Percentiles rank a stretch among this genome's conserved stretches.
These are phyloP conservation scores for Phrynocephalus versicolor DNA, from an alignment of 2,113 vertebrate genomes.

Conservation along the genomic window DNA sequence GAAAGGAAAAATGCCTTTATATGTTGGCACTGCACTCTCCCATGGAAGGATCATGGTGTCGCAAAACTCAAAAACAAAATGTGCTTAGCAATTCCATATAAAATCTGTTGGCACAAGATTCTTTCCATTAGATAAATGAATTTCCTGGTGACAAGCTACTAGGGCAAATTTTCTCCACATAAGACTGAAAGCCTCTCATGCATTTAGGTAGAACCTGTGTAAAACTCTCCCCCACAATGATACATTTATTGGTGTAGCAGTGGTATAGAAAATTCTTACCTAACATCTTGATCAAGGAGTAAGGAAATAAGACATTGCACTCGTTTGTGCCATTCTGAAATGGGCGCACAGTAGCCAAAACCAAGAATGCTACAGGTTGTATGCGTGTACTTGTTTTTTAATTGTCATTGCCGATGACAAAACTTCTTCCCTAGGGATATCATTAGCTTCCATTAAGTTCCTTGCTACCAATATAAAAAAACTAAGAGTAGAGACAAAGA, in stretches of 20 bases:
- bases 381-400: conserved; percentile 38
- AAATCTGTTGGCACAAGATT: neutral
- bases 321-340: neutral
- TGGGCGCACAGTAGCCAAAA: neutral
- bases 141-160: neutral
- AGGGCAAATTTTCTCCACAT: too few relatives aligned
- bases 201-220: neutral
- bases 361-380: neutral
- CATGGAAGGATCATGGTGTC: neutral
- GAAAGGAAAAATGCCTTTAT: neutral
- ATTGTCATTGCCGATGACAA: conserved; percentile 55
- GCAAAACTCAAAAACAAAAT: neutral
- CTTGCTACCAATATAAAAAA: conserved; percentile 40
- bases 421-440: conserved; percentile 57
- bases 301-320: neutral
- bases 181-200: neutral
- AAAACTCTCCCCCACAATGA: neutral
- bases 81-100: neutral
- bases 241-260: neutral
- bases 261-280: fast-evolving
- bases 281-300: neutral
- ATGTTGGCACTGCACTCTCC: neutral
- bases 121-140: conserved; percentile 6
- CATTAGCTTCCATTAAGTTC: conserved; percentile 56
- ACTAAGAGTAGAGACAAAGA: conserved; percentile 19